Conservation (phyloP, 1,140 invertebrate genomes). For the Brachionus rubens region DNA sequence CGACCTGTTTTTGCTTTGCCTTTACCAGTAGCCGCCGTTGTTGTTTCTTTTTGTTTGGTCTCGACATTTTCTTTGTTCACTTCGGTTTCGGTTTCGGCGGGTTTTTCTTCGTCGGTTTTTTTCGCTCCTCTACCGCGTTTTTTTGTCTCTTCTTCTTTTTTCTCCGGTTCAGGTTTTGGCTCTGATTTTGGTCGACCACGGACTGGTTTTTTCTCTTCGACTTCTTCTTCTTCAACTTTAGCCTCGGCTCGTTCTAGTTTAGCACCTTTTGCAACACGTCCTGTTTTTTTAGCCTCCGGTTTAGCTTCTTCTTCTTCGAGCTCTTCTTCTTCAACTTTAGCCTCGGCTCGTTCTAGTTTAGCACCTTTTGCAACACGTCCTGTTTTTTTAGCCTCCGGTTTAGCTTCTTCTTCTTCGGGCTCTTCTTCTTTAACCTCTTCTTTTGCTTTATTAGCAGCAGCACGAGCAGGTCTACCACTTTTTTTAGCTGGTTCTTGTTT, state of each 20-base stretch:
- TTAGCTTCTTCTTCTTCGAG: neutral
- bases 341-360: neutral
- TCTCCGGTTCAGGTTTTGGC: neutral
- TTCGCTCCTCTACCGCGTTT: neutral
- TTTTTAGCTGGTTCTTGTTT: neutral
- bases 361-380: neutral
- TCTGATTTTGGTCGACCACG: neutral
- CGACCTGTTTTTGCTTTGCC: conserved; percentile 4
- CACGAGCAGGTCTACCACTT: neutral
- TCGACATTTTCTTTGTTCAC: conserved; percentile 2
- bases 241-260: neutral
- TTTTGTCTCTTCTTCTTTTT: neutral
- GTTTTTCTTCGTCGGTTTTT: neutral
- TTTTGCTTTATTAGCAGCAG: neutral
- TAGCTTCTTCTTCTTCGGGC: neutral
- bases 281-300: neutral
- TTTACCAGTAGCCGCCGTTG: neutral
- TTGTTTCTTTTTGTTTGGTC: neutral
- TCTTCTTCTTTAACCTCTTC: neutral
- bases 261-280: neutral
- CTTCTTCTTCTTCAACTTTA: neutral
- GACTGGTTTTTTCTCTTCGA: neutral
- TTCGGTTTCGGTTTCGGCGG: neutral
- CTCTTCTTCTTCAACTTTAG: neutral
- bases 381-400: neutral